These are phyloP conservation scores for Paracanthobrama guichenoti DNA, from an alignment of 2,113 vertebrate genomes.

Conservation along the genomic window DNA sequence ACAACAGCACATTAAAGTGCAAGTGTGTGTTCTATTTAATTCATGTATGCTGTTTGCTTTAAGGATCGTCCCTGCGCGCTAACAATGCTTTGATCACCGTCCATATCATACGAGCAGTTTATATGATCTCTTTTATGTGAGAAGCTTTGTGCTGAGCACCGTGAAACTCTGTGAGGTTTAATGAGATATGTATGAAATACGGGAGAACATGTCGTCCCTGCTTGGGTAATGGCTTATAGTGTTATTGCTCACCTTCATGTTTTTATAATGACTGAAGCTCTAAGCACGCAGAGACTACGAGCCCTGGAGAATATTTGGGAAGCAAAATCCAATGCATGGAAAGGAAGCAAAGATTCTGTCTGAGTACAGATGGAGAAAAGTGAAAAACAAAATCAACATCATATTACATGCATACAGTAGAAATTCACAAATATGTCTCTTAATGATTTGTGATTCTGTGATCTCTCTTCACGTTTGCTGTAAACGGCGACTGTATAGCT, in stretches of 20 bases:
- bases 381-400: background rate
- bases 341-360: background rate
- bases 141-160: slow-evolving; percentile 4
- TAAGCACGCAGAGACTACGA: background rate
- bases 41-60: background rate
- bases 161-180: slow-evolving; percentile 12
- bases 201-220: slow-evolving; percentile 32
- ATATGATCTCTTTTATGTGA: background rate
- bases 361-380: background rate
- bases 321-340: background rate
- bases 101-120: background rate
- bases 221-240: slow-evolving; percentile 21
- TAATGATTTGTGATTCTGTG: background rate
- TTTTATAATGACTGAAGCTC: slow-evolving; percentile 27
- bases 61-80: background rate
- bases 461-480: background rate
- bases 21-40: background rate
- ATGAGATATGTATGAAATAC: slow-evolving; percentile 35
- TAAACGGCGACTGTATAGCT: background rate
- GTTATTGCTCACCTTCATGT: slow-evolving; percentile 35
- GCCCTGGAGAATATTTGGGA: background rate
- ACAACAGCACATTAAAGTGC: background rate
- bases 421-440: background rate
- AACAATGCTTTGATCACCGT: background rate
- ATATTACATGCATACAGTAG: background rate